phyloP scores from a whole-genome alignment of 2,888 invertebrate species.

The Apamea crenata region DNA sequence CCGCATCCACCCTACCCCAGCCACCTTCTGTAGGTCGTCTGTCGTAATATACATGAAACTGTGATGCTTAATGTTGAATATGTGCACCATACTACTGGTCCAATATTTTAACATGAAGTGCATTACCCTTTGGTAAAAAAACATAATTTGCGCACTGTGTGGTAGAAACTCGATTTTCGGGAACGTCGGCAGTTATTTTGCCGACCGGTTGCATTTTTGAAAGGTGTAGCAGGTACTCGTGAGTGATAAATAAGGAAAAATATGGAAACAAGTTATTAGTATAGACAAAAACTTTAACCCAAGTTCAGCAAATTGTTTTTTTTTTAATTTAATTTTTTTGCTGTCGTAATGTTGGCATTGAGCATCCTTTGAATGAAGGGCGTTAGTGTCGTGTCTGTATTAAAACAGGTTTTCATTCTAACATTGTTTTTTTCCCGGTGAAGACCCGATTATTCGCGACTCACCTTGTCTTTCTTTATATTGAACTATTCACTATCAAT shows the following conservation, averaged over 20 bases:
- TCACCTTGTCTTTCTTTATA: not conserved
- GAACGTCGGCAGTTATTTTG: not conserved
- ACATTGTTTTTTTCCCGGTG: not conserved
- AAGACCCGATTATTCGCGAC: not conserved
- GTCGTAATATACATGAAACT: too few species aligned
- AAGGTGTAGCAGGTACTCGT: not conserved
- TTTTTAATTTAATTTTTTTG: not conserved
- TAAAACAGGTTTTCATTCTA: not conserved
- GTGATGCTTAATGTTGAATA: not conserved
- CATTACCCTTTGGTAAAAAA: conserved; percentile 14
- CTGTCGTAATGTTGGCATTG: too few species aligned
- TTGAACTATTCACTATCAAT: not conserved
- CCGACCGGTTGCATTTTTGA: conserved; percentile 11
- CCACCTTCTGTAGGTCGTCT: too few species aligned
- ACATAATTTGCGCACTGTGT: not conserved
- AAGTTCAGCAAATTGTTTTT: too few species aligned
- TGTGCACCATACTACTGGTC: too few species aligned
- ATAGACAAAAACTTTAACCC: not conserved
- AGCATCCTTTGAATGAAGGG: not conserved
- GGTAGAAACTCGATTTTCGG: conserved; percentile 14
- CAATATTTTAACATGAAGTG: conserved; percentile 6
- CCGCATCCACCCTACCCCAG: too few species aligned
- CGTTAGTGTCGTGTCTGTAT: too few species aligned
- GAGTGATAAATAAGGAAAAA: not conserved
- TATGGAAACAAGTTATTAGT: not conserved